Evolutionary conservation across 2,113 vertebrate species (phyloP).

Genomic region (Hoplias malabaricus): DNA sequence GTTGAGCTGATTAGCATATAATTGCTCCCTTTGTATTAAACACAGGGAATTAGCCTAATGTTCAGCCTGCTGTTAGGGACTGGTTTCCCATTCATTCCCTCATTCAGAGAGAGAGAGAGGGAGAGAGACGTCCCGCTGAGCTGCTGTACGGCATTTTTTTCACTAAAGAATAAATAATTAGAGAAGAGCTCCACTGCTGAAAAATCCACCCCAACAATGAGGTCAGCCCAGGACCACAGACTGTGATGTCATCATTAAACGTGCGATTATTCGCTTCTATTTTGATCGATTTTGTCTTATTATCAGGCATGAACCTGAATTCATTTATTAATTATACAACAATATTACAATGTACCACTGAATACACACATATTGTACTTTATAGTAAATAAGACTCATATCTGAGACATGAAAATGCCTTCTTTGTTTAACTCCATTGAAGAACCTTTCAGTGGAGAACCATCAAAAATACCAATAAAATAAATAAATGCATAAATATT

Average conservation of each 20-base stretch:
- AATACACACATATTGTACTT: too few species aligned
- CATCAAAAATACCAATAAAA: too few species aligned
- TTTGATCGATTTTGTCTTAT: too few species aligned
- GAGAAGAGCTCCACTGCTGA: not conserved
- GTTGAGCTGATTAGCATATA: conserved; percentile 82
- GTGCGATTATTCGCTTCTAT: too few species aligned
- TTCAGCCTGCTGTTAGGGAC: conserved; percentile 51
- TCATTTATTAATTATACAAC: too few species aligned
- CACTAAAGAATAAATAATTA: conserved; percentile 6
- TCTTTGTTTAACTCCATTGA: too few species aligned
- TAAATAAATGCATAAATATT: too few species aligned
- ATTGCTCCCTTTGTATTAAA: conserved; percentile 79
- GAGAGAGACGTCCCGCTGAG: conserved; percentile 16
- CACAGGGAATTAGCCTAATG: conserved; percentile 66
- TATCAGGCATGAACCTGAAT: too few species aligned
- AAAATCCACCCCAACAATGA: not conserved
- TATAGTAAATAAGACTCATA: too few species aligned
- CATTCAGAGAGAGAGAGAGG: conserved; percentile 31
- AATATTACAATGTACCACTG: too few species aligned
- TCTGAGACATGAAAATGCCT: too few species aligned
- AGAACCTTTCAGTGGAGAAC: too few species aligned
- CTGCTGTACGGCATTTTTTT: not conserved
- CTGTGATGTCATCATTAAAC: not conserved
- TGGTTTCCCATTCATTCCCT: conserved; percentile 51
- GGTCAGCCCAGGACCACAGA: not conserved